phyloP scores from a whole-genome alignment of 2,888 invertebrate species.

The Temnothorax unifasciatus region DNA sequence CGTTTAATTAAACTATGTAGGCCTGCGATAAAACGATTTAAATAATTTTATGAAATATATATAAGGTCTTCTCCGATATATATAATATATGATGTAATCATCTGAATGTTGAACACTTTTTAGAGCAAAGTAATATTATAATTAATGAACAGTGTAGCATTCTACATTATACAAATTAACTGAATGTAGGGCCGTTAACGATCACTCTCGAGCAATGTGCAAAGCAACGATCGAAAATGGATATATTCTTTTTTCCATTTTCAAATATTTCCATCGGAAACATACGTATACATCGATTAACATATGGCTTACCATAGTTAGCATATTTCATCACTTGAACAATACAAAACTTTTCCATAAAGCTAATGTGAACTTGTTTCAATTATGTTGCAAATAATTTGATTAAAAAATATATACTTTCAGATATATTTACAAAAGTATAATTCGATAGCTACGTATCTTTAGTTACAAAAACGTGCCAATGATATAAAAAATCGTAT shows the following conservation, averaged over 20 bases:
- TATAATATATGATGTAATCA: slow-evolving; percentile 15
- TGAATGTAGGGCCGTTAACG: slow-evolving; percentile 68
- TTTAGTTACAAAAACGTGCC: slow-evolving; percentile 59
- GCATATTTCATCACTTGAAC: no score
- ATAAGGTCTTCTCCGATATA: neutral
- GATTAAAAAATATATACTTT: no score
- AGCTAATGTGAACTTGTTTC: no score
- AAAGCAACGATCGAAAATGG: slow-evolving; percentile 27
- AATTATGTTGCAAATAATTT: no score
- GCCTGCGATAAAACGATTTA: slow-evolving; percentile 36
- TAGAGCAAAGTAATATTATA: slow-evolving; percentile 3
- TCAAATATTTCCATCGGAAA: neutral
- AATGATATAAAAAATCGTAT: slow-evolving; percentile 55
- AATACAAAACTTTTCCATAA: no score
- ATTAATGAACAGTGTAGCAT: slow-evolving; percentile 21
- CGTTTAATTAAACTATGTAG: slow-evolving; percentile 47
- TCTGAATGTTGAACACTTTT: slow-evolving; percentile 19
- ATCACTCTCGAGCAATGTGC: slow-evolving; percentile 56
- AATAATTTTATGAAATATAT: slow-evolving; percentile 42
- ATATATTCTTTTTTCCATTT: neutral
- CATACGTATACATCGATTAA: slow-evolving; percentile 9
- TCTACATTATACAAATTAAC: slow-evolving; percentile 68
- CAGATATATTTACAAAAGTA: no score
- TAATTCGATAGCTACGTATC: slow-evolving; percentile 59
- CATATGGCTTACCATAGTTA: slow-evolving; percentile 23